phyloP scores from a whole-genome alignment of 2,113 vertebrate species.

The Lates calcarifer region DNA sequence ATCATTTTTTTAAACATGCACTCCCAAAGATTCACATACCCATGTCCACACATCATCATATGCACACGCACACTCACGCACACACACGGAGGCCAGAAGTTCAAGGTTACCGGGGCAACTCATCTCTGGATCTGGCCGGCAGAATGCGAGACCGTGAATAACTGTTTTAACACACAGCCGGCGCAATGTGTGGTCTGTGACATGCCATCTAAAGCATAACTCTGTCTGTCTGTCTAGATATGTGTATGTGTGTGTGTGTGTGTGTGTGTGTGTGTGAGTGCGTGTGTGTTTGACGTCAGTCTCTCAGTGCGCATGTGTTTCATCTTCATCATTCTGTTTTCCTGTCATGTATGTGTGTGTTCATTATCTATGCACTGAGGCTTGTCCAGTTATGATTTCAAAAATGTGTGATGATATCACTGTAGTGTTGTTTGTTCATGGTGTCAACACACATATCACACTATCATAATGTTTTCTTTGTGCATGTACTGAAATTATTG shows the following conservation, averaged over 20 bases:
- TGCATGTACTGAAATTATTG: background rate
- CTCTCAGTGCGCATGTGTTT: constrained; percentile 39
- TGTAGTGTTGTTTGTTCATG: background rate
- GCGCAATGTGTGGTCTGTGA: constrained; percentile 85
- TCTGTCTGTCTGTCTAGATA: constrained; percentile 9
- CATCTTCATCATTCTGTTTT: constrained; percentile 18
- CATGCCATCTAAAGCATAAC: constrained; percentile 75
- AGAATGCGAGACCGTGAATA: constrained; percentile 80
- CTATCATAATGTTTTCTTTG: background rate
- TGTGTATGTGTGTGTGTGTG: constrained; percentile 37
- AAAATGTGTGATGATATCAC: background rate
- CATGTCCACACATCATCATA: background rate
- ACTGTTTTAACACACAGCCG: constrained; percentile 81
- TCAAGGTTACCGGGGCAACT: constrained; percentile 68
- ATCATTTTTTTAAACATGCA: constrained; percentile 1
- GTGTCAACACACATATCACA: background rate
- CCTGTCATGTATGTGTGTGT: constrained; percentile 9
- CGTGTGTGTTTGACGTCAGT: constrained; percentile 34
- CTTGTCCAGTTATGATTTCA: background rate
- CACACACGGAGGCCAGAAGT: constrained; percentile 58
- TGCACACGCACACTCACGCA: background rate
- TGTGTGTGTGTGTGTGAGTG: constrained; percentile 26
- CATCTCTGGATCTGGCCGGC: constrained; percentile 73
- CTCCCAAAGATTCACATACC: background rate
- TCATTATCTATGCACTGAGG: background rate